Evolutionary conservation across 2,797 vertebrate species (phyloP).

Genomic region (Sebastes nivosus): DNA sequence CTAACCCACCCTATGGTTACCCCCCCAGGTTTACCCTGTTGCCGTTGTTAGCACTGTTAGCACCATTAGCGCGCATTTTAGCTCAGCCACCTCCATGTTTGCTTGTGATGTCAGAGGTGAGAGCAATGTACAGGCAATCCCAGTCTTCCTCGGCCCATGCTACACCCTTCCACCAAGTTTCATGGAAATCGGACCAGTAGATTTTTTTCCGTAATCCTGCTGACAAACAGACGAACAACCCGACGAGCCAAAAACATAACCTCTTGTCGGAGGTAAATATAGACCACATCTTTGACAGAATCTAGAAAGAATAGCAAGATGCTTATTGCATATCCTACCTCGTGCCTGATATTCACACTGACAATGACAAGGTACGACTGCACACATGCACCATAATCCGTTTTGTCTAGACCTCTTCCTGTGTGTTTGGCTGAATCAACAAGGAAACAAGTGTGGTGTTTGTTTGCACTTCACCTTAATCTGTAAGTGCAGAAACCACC

Average conservation of each 20-base stretch:
- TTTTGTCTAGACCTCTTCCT: constrained; percentile 50
- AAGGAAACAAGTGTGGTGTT: constrained; percentile 21
- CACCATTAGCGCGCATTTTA: neutral
- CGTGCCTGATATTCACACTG: neutral
- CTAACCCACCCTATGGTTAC: neutral
- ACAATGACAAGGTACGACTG: constrained; percentile 18
- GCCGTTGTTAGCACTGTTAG: no score
- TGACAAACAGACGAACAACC: neutral
- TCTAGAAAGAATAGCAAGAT: neutral
- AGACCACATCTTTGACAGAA: neutral
- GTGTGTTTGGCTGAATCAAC: constrained; percentile 33
- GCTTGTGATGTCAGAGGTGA: neutral
- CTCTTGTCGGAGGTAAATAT: neutral
- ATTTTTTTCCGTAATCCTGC: neutral
- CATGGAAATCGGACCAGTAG: neutral
- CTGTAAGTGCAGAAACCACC: constrained; percentile 13
- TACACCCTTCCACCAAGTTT: neutral
- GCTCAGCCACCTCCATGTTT: neutral
- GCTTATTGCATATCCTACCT: neutral
- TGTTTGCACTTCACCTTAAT: constrained; percentile 22
- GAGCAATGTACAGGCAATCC: neutral
- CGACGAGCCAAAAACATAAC: neutral
- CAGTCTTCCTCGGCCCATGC: neutral
- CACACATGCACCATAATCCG: neutral
- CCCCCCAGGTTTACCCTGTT: neutral